Evolutionary conservation across 2,113 vertebrate genomes (phyloP).

Genomic region (Psettodes erumei): DNA sequence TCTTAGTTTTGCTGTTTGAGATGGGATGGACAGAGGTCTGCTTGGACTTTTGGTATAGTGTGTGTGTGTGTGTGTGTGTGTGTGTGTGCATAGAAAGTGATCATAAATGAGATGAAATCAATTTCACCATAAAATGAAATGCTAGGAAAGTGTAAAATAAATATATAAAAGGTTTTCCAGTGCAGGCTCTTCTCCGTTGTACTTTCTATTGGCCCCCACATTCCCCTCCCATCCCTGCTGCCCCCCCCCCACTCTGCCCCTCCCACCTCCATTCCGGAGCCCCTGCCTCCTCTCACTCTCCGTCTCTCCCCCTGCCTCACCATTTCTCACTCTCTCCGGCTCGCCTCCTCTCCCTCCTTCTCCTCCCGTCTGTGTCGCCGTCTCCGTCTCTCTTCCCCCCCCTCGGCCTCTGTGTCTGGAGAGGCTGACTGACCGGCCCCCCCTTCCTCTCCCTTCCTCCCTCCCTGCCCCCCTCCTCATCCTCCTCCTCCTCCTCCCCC

Average conservation of each 20-base stretch:
- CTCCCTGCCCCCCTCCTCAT: conserved; percentile 37
- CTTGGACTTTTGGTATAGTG: too few species aligned
- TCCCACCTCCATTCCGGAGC: conserved; percentile 61
- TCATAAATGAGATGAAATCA: too few species aligned
- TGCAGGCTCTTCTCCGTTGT: conserved; percentile 22
- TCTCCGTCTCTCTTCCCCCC: conserved; percentile 47
- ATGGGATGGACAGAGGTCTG: not conserved
- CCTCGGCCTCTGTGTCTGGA: conserved; percentile 47
- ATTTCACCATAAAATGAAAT: too few species aligned
- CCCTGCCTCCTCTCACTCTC: conserved; percentile 67
- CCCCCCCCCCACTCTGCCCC: conserved; percentile 52
- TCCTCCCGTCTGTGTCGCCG: conserved; percentile 50
- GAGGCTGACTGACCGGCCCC: conserved; percentile 59
- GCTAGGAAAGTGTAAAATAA: not conserved
- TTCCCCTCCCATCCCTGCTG: conserved; percentile 53
- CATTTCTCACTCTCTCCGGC: conserved; percentile 61
- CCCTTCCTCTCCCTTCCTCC: conserved; percentile 52
- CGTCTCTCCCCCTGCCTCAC: conserved; percentile 58
- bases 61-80: too few species aligned
- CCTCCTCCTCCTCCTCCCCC: conserved; percentile 42
- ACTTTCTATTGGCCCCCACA: conserved; percentile 57
- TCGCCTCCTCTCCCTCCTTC: conserved; percentile 65
- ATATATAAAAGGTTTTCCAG: not conserved
- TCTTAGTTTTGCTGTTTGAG: conserved; percentile 1
- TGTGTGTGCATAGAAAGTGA: too few species aligned